Evolutionary conservation across 2,888 invertebrate species (phyloP), one percentile per base, ranked within the genome.

Genomic region (Hypena proboscidalis): DNA sequence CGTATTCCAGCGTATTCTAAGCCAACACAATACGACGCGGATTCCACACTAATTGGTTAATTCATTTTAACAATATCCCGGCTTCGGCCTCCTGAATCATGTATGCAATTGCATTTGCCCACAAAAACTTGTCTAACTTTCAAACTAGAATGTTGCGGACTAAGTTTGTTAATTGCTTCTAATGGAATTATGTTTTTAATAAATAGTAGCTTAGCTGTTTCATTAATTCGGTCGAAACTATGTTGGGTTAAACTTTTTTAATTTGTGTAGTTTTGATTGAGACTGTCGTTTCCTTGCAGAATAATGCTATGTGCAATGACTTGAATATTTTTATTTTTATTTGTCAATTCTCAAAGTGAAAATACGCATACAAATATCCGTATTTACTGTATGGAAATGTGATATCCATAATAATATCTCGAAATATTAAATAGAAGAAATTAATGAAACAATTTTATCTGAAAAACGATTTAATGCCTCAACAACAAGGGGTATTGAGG

Each of bases 161-260:
- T 41, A 43, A 51, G 45, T 61, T 45, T 23, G 21, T 40, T 55
- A 60, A 63, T 46, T 63, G 56, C 35, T 47, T 42, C 45, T 59
- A 63, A 59, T 59, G 56, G 39, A 46, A 60, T 60, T 46, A 59
- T 42, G 27, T 36, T 53, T 49, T 53, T 57, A 58, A 46, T 60
- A 42, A 58, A 50, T 47, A 40, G 63, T 47, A 25, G 43, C 38
- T 49, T 21, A 41, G 37, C 58, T 58, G 45, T 62, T 62, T 43
- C 9, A 27, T 29, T 58, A 41, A 52, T 58, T 58, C 38, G 5
- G 3, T 5, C 5, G 17, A 17, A 3, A 4, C 3, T 17, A 5
- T 4, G 17, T 17, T 17, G 3, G 3, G 17, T n/a, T n/a, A n/a
- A n/a, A n/a, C n/a, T n/a, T 39, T 7, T 32, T 39, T 20, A 19